Evolutionary conservation across 2,113 vertebrate species (phyloP).

Genomic region (Lampris incognitus): DNA sequence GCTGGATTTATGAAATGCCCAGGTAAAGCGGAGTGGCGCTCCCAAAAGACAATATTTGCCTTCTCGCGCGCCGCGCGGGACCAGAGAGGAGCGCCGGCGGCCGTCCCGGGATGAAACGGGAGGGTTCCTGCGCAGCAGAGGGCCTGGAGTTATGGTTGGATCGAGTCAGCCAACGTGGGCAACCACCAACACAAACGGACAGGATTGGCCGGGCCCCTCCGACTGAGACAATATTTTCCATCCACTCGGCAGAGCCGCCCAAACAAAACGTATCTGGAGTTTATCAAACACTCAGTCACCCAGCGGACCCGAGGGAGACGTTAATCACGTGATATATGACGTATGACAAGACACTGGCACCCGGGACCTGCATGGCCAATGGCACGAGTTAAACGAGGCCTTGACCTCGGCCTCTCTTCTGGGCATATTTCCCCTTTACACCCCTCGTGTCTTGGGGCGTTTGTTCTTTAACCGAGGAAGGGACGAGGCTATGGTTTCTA

Average conservation of each 20-base stretch:
- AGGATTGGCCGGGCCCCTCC: constrained; percentile 66
- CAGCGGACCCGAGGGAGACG: constrained; percentile 63
- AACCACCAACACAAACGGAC: constrained; percentile 74
- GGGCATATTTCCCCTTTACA: constrained; percentile 60
- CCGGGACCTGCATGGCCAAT: constrained; percentile 19
- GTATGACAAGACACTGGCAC: constrained; percentile 50
- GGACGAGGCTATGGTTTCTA: too few relatives aligned
- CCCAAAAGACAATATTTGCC: constrained; percentile 65
- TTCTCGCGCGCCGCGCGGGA: constrained; percentile 37
- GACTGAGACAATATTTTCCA: constrained; percentile 81
- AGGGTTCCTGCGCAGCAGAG: constrained; percentile 53
- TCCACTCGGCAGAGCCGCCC: constrained; percentile 73
- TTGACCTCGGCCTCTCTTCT: constrained; percentile 55
- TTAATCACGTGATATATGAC: constrained; percentile 72
- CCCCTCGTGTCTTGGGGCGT: neutral
- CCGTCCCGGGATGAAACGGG: constrained; percentile 57
- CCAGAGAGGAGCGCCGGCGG: constrained; percentile 40
- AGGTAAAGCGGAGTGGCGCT: constrained; percentile 75
- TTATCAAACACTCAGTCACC: constrained; percentile 83
- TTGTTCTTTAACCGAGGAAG: too few relatives aligned
- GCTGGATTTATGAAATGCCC: constrained; percentile 78
- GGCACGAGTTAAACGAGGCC: too few relatives aligned
- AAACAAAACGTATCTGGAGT: constrained; percentile 76
- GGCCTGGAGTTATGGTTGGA: constrained; percentile 79
- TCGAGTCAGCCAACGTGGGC: constrained; percentile 50